These are phyloP conservation scores for Apodemia zela DNA, from an alignment of 2,888 invertebrate genomes.

Conservation along the genomic window DNA sequence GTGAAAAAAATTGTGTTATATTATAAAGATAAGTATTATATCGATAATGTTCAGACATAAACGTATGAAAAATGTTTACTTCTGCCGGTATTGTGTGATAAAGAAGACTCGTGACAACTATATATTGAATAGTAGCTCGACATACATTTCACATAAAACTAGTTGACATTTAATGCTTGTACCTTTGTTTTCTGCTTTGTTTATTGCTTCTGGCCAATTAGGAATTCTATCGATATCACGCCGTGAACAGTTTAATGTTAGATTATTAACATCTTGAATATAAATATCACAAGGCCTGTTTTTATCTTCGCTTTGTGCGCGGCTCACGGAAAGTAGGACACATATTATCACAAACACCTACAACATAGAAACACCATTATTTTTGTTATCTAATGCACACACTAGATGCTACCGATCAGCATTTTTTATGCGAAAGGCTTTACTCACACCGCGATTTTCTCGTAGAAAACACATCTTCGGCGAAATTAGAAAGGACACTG, in stretches of 20 bases:
- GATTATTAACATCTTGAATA: conserved; percentile 53
- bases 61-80: not conserved
- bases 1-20: not conserved
- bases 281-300: conserved; percentile 55
- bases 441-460: conserved; percentile 59
- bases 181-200: conserved; percentile 57
- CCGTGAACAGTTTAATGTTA: conserved; percentile 66
- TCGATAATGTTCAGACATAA: not conserved
- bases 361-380: conserved; percentile 65
- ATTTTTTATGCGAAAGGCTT: conserved; percentile 29
- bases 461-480: conserved; percentile 60
- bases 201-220: conserved; percentile 57
- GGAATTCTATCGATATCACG: conserved; percentile 55
- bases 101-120: not conserved
- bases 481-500: conserved; percentile 59
- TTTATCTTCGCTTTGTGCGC: conserved; percentile 43
- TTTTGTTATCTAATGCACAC: conserved; percentile 42
- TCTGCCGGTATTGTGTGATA: conserved; percentile 3
- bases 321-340: conserved; percentile 55
- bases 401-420: conserved; percentile 18
- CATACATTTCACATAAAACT: conserved; percentile 30
- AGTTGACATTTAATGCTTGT: conserved; percentile 36
- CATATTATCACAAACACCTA: conserved; percentile 71
- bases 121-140: conserved; percentile 6
- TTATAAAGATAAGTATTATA: not conserved